phyloP scores from a whole-genome alignment of 2,888 invertebrate species.

The Augiades crinisus region DNA sequence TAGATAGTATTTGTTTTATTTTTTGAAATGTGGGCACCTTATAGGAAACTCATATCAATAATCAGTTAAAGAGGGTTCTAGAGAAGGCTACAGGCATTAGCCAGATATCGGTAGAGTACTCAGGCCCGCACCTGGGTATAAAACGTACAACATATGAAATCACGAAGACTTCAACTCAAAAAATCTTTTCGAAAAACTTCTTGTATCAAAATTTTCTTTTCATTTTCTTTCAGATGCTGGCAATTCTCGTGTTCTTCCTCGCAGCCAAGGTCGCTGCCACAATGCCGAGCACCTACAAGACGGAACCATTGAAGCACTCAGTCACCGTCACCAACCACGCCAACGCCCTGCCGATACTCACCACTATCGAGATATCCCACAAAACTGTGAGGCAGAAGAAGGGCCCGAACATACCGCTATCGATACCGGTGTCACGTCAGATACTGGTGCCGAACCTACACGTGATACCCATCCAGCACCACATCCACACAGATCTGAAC shows the following conservation, averaged over 20 bases:
- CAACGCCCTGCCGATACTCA: conserved; percentile 29
- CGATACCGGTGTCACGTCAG: conserved; percentile 48
- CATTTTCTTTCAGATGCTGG: conserved; percentile 49
- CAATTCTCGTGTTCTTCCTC: conserved; percentile 41
- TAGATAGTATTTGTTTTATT: too few relatives aligned
- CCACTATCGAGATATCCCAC: conserved; percentile 27
- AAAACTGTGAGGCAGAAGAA: conserved; percentile 41
- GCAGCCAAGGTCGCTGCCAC: conserved; percentile 38
- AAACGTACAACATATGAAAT: too few relatives aligned
- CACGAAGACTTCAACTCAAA: too few relatives aligned
- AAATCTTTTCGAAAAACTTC: too few relatives aligned
- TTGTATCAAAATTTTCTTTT: neutral
- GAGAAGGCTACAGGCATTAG: too few relatives aligned
- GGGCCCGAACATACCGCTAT: conserved; percentile 42
- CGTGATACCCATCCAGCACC: conserved; percentile 54
- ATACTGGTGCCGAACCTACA: conserved; percentile 51
- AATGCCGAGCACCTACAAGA: conserved; percentile 38
- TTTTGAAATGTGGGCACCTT: too few relatives aligned
- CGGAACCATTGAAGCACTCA: conserved; percentile 28
- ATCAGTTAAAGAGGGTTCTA: too few relatives aligned
- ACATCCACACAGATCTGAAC: conserved; percentile 35
- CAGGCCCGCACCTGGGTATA: too few relatives aligned
- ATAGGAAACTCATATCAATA: too few relatives aligned
- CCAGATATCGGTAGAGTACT: too few relatives aligned
- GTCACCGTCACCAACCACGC: conserved; percentile 28